Evolutionary conservation across 53 echinoderm and acorn worm species (phyloP).

Genomic region (Paracentrotus lividus): DNA sequence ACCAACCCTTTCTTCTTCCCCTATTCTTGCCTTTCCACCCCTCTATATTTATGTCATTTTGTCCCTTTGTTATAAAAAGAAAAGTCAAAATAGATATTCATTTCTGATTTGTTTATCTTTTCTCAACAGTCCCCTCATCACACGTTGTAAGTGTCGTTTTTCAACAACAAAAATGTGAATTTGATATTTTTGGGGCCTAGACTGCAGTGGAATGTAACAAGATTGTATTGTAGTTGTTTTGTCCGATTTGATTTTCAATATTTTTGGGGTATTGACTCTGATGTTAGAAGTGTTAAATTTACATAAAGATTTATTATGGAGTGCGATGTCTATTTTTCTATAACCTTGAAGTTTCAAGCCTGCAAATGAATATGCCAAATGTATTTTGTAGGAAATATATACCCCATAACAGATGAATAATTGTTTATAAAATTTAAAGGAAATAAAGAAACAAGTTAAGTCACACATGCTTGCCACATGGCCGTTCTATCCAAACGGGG

Average conservation of each 20-base stretch:
- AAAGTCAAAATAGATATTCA: conserved; percentile 26
- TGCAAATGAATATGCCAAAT: too few species aligned
- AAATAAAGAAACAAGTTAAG: too few species aligned
- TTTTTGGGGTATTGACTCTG: not conserved
- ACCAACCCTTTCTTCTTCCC: not conserved
- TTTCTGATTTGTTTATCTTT: not conserved
- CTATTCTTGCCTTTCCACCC: not conserved
- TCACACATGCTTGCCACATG: too few species aligned
- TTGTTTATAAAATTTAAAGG: too few species aligned
- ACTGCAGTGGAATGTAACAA: not conserved
- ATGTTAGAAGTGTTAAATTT: not conserved
- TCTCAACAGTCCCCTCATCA: not conserved
- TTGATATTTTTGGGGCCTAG: not conserved
- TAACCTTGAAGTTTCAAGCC: too few species aligned
- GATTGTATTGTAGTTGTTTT: not conserved
- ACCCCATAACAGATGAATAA: too few species aligned
- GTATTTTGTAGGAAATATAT: too few species aligned
- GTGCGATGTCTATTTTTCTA: not conserved
- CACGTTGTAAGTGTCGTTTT: not conserved
- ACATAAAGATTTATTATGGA: not conserved
- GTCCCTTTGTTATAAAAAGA: not conserved
- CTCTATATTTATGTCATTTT: not conserved
- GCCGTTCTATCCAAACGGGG: too few species aligned
- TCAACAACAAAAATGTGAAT: conserved; percentile 6
- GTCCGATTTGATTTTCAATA: conserved; percentile 21